phyloP scores from a whole-genome alignment of 2,797 vertebrate genomes.

The Astyanax mexicanus region DNA sequence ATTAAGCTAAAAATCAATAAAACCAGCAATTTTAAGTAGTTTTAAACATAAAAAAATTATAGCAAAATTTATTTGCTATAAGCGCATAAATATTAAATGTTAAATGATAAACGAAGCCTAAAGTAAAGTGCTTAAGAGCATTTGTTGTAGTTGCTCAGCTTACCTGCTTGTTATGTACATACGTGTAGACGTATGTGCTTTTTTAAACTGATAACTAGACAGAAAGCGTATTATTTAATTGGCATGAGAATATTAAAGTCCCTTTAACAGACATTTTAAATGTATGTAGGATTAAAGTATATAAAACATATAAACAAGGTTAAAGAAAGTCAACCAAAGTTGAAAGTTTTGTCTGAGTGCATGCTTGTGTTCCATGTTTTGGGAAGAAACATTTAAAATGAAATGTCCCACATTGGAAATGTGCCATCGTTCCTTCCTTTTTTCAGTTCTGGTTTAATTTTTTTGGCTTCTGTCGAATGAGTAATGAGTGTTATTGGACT shows the following conservation, averaged over 20 bases:
- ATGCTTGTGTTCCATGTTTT: constrained; percentile 88
- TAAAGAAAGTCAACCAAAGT: background rate
- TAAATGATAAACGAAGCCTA: constrained; percentile 80
- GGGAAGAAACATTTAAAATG: constrained; percentile 79
- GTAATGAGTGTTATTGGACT: constrained; percentile 18
- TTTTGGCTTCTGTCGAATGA: background rate
- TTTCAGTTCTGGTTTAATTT: constrained; percentile 34
- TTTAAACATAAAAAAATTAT: too few relatives aligned
- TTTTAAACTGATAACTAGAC: constrained; percentile 95
- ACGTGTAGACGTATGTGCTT: constrained; percentile 66
- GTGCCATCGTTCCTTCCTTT: constrained; percentile 64
- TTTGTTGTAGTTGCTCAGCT: constrained; percentile 4
- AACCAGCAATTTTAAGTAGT: constrained; percentile 86
- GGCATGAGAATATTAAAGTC: constrained; percentile 95
- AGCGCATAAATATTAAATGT: constrained; percentile 87
- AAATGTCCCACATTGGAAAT: constrained; percentile 71
- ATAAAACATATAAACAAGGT: constrained; percentile 70
- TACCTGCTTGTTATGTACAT: constrained; percentile 61
- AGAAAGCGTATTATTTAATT: constrained; percentile 88
- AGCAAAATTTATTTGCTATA: too few relatives aligned
- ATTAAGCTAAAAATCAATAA: constrained; percentile 86
- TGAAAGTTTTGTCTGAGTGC: constrained; percentile 87
- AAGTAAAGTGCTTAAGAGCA: constrained; percentile 67
- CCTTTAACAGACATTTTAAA: constrained; percentile 98
- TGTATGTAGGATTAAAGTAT: constrained; percentile 89